A percentile compares a stretch with the other conserved stretches of the same genome.
Evolutionary conservation across 2,797 vertebrate species (phyloP).

Genomic region (Helarctos malayanus): DNA sequence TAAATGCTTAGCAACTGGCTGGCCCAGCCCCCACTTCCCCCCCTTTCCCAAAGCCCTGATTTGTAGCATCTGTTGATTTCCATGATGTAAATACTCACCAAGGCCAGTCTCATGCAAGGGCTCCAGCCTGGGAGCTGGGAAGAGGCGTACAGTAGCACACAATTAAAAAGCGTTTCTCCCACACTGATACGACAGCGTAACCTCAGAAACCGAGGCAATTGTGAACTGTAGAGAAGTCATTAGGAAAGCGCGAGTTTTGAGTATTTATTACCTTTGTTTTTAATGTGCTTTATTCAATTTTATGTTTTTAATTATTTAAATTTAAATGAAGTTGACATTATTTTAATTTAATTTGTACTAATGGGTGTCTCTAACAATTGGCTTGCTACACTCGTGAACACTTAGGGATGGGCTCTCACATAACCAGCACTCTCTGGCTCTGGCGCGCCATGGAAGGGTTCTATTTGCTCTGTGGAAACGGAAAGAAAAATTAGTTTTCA

Average conservation of each 20-base stretch:
- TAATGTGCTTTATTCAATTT: slow-evolving; percentile 27
- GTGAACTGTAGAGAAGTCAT: not conserved
- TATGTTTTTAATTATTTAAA: slow-evolving; percentile 59
- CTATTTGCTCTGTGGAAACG: slow-evolving; percentile 40
- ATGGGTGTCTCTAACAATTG: slow-evolving; percentile 1
- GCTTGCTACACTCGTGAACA: slow-evolving; percentile 49
- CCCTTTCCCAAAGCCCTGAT: slow-evolving; percentile 1
- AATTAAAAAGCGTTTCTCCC: not conserved
- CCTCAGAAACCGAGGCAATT: not conserved
- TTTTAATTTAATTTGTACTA: slow-evolving; percentile 65
- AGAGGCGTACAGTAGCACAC: not conserved
- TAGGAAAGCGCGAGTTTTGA: not conserved
- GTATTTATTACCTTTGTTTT: slow-evolving; percentile 47
- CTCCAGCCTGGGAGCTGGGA: not conserved
- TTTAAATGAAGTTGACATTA: slow-evolving; percentile 13
- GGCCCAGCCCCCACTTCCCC: not conserved
- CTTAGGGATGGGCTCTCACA: not conserved
- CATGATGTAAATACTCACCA: slow-evolving; percentile 61
- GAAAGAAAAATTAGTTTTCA: slow-evolving; percentile 69
- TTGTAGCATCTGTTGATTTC: slow-evolving; percentile 65
- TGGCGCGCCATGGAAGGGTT: not conserved
- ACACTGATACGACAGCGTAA: not conserved
- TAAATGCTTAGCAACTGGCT: slow-evolving; percentile 53
- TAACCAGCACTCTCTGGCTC: slow-evolving; percentile 22
- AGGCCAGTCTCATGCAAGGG: not conserved